These are phyloP conservation scores for Amblyopsis rosae DNA, from an alignment of 2,113 vertebrate species.

Conservation along the genomic window DNA sequence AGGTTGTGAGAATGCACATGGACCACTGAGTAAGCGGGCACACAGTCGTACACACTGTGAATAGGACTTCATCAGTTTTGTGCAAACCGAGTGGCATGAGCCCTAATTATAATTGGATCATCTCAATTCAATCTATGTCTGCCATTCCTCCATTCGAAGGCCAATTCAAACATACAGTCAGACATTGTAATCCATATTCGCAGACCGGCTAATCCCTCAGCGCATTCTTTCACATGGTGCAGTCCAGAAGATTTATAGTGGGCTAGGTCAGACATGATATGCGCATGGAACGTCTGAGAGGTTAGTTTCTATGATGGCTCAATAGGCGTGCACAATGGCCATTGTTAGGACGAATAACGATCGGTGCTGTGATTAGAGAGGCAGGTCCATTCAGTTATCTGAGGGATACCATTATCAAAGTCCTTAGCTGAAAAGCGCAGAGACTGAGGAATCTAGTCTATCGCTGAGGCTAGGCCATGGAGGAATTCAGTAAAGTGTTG, in stretches of 20 bases:
- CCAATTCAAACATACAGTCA: constrained; percentile 55
- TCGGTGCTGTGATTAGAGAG: constrained; percentile 45
- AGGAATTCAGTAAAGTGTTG: neutral
- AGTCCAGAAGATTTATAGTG: constrained; percentile 67
- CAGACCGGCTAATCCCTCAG: constrained; percentile 56
- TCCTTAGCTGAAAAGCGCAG: constrained; percentile 14
- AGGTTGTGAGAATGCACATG: constrained; percentile 27
- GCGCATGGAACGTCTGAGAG: constrained; percentile 47
- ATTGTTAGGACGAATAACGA: constrained; percentile 54
- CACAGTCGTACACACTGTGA: neutral
- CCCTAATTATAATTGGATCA: constrained; percentile 38
- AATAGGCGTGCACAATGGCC: constrained; percentile 46
- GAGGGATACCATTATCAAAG: constrained; percentile 22
- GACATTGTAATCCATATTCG: constrained; percentile 66
- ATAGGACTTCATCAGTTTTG: constrained; percentile 13
- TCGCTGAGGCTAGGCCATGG: constrained; percentile 1
- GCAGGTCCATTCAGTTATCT: constrained; percentile 23
- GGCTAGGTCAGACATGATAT: constrained; percentile 52
- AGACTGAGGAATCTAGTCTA: constrained; percentile 10
- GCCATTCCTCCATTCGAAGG: constrained; percentile 48
- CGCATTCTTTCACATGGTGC: constrained; percentile 59
- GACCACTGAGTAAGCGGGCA: constrained; percentile 33
- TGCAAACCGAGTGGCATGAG: constrained; percentile 32
- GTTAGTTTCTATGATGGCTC: constrained; percentile 55
- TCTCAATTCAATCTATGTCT: constrained; percentile 55